Conservation (phyloP, 2,113 vertebrate genomes). For the Xenotilapia leptura region DNA sequence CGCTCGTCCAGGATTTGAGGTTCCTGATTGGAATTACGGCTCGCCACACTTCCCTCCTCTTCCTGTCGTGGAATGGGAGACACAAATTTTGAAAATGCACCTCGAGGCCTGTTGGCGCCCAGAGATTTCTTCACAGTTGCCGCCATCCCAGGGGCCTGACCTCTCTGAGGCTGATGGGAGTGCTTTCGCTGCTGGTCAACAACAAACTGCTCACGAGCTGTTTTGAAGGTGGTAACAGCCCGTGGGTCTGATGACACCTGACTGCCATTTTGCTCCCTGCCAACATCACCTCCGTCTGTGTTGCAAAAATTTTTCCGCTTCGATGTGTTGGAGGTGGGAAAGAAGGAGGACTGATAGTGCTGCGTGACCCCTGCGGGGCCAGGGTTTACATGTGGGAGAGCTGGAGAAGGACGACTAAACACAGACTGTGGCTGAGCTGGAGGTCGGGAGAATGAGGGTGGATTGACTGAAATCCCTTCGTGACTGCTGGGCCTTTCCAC, state of each 20-base stretch:
- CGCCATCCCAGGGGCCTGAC: constrained; percentile 6
- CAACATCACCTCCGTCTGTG: constrained; percentile 47
- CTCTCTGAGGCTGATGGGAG: constrained; percentile 66
- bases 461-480: neutral
- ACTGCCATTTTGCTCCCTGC: constrained; percentile 22
- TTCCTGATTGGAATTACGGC: constrained; percentile 13
- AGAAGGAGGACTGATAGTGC: constrained; percentile 45
- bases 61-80: constrained; percentile 83
- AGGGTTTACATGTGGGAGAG: constrained; percentile 13
- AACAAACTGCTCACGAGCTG: constrained; percentile 85
- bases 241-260: constrained; percentile 10
- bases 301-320: constrained; percentile 66
- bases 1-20: constrained; percentile 74
- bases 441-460: neutral
- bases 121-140: constrained; percentile 83
- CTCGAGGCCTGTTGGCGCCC: constrained; percentile 84
- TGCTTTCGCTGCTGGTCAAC: constrained; percentile 84
- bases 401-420: constrained; percentile 26
- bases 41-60: constrained; percentile 48
- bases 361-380: constrained; percentile 1
- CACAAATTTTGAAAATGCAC: constrained; percentile 85
- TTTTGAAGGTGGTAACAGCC: constrained; percentile 74
- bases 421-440: constrained; percentile 14
- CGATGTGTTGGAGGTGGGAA: constrained; percentile 47
- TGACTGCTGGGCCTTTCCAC: neutral